phyloP scores from a whole-genome alignment of 1,140 invertebrate species.

The Anagrus nilaparvatae region DNA sequence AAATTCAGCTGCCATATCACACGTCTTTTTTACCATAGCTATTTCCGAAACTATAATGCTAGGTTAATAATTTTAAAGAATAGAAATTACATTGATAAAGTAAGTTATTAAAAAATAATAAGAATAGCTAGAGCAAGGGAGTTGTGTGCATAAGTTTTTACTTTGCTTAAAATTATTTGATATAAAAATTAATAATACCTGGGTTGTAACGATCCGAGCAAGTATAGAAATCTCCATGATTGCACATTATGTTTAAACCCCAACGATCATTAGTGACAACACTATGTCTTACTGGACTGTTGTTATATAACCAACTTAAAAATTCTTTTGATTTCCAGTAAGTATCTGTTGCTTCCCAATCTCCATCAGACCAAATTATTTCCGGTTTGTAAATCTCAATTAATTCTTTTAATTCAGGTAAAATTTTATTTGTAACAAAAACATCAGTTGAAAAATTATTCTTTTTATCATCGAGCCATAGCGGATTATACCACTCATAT shows the following conservation, averaged over 20 bases:
- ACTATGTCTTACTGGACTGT: conserved; percentile 82
- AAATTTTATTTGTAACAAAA: conserved; percentile 58
- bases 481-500: conserved; percentile 86
- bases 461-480: conserved; percentile 66
- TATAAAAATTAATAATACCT: conserved; percentile 41
- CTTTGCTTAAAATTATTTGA: no score
- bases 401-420: conserved; percentile 66
- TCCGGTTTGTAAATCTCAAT: conserved; percentile 75
- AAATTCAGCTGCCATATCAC: no score
- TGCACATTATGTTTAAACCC: conserved; percentile 66
- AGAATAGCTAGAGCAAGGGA: no score
- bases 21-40: no score
- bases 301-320: conserved; percentile 90
- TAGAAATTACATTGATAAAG: no score
- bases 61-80: no score
- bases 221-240: conserved; percentile 84
- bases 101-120: no score
- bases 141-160: no score
- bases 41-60: no score
- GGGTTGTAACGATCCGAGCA: conserved; percentile 81
- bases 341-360: conserved; percentile 67
- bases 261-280: conserved; percentile 80
- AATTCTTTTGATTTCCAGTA: conserved; percentile 78
- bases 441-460: conserved; percentile 54
- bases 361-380: conserved; percentile 89